phyloP scores from a whole-genome alignment of 2,888 invertebrate species.

The Drosophila gaucha region DNA sequence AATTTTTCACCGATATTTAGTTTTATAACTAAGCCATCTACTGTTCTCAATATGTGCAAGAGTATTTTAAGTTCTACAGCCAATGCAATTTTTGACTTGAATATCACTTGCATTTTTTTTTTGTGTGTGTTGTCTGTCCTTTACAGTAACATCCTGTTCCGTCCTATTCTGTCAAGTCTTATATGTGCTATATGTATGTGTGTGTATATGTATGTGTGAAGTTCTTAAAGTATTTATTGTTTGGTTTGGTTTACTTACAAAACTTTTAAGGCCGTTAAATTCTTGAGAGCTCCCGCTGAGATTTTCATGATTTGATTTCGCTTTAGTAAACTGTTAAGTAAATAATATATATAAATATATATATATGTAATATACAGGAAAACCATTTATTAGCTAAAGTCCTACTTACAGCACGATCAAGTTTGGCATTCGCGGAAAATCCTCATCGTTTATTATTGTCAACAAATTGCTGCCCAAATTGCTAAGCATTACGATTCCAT shows the following conservation, averaged over 20 bases:
- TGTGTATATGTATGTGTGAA: slow-evolving; percentile 29
- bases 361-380: not conserved
- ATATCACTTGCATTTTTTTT: slow-evolving; percentile 63
- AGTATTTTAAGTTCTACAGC: slow-evolving; percentile 16
- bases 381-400: not conserved
- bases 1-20: no score
- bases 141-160: slow-evolving; percentile 10
- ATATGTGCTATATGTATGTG: slow-evolving; percentile 9
- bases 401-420: slow-evolving; percentile 92
- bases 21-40: no score
- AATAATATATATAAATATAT: slow-evolving; percentile 12
- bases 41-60: slow-evolving; percentile 1
- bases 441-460: slow-evolving; percentile 88
- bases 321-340: slow-evolving; percentile 91
- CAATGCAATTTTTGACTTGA: slow-evolving; percentile 1
- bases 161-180: slow-evolving; percentile 33
- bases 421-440: slow-evolving; percentile 90
- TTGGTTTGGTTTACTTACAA: slow-evolving; percentile 89
- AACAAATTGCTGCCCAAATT: slow-evolving; percentile 92
- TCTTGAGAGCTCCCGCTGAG: slow-evolving; percentile 91
- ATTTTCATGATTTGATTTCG: slow-evolving; percentile 93
- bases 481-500: slow-evolving; percentile 84
- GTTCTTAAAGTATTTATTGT: slow-evolving; percentile 56
- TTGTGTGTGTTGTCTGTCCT: slow-evolving; percentile 29
- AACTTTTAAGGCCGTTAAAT: slow-evolving; percentile 91